Conservation (phyloP, 35 echinoderm and acorn worm genomes). For the Stichopus chloronotus region DNA sequence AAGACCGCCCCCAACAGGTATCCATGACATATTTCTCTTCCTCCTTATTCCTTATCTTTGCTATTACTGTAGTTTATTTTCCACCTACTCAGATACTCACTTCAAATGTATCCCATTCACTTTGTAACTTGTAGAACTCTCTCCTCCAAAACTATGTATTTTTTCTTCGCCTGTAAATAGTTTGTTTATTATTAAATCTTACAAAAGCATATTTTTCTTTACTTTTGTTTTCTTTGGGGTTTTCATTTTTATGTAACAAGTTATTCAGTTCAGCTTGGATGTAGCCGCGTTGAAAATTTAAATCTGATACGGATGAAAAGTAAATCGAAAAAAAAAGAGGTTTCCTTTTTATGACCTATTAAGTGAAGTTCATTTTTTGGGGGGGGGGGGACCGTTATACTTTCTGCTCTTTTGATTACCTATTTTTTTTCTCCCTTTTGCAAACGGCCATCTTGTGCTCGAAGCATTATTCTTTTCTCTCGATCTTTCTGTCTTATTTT, state of each 20-base stretch:
- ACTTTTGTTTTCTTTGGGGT: background rate
- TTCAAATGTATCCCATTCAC: no score
- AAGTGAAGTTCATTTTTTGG: conserved; percentile 4
- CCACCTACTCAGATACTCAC: no score
- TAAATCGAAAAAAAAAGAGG: background rate
- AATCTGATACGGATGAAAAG: background rate
- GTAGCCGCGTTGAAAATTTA: background rate
- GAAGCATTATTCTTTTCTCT: background rate
- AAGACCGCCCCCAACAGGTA: no score
- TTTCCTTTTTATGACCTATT: conserved; percentile 15
- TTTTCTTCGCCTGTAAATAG: background rate
- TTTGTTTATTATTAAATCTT: background rate
- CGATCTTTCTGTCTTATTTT: no score
- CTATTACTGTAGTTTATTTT: no score
- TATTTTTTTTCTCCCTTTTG: background rate
- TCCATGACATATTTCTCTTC: no score
- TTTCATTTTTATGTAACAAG: background rate
- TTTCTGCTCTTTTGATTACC: background rate
- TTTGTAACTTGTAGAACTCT: no score
- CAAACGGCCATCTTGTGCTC: background rate
- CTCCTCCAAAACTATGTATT: no score
- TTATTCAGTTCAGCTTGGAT: background rate
- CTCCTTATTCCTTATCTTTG: no score
- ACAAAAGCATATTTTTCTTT: background rate
- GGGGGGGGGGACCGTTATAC: background rate